These are phyloP conservation scores for Penaeus monodon DNA, from an alignment of 2,888 invertebrate species.

Conservation along the genomic window DNA sequence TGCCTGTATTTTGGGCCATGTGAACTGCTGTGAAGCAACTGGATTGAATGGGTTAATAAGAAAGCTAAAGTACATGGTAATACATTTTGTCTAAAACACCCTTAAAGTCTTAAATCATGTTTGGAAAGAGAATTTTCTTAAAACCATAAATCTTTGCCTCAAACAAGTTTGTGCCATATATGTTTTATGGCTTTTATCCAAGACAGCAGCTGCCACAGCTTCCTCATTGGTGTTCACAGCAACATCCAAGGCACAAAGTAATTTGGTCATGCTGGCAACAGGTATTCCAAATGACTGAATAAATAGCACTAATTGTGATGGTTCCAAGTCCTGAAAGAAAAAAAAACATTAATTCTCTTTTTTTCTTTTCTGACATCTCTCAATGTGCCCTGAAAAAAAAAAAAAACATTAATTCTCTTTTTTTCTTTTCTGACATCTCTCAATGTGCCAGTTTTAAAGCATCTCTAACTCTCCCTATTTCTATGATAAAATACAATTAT, in stretches of 20 bases:
- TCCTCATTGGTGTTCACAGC: constrained; percentile 82
- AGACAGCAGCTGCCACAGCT: constrained; percentile 84
- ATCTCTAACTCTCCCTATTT: no score
- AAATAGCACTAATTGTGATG: constrained; percentile 89
- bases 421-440: no score
- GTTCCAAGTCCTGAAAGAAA: constrained; percentile 80
- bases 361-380: no score
- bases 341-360: neutral
- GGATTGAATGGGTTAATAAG: no score
- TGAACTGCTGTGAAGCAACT: no score
- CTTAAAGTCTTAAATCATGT: no score
- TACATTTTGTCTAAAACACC: no score
- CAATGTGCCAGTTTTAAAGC: no score
- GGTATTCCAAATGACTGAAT: constrained; percentile 97
- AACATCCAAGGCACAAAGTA: constrained; percentile 83
- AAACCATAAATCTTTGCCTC: constrained; percentile 67
- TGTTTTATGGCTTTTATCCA: constrained; percentile 78
- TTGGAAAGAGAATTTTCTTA: no score
- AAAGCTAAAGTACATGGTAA: no score
- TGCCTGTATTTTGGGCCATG: no score
- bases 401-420: neutral
- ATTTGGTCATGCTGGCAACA: constrained; percentile 82
- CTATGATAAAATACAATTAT: no score
- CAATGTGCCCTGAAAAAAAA: neutral
- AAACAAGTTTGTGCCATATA: constrained; percentile 93